Evolutionary conservation across 1,140 invertebrate genomes (phyloP).

Genomic region (Philopotamus ludificatus): DNA sequence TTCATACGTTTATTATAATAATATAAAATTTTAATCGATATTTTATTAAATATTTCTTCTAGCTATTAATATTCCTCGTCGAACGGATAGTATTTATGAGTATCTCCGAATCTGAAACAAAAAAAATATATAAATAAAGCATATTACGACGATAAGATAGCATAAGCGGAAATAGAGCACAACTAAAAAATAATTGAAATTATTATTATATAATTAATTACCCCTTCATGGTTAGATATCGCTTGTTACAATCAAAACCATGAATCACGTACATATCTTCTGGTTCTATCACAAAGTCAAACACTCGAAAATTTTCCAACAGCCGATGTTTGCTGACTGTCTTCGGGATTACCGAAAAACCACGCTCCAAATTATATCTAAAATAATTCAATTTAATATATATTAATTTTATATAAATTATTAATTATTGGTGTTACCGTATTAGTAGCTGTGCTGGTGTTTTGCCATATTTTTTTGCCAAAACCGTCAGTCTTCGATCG

Average conservation of each 20-base stretch:
- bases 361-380: slow-evolving; percentile 64
- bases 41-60: neutral
- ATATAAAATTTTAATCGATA: neutral
- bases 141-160: too few relatives aligned
- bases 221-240: slow-evolving; percentile 50
- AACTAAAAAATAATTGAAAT: slow-evolving; percentile 6
- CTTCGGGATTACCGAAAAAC: slow-evolving; percentile 62
- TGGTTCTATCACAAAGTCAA: slow-evolving; percentile 65
- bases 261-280: slow-evolving; percentile 57
- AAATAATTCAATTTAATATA: slow-evolving; percentile 7
- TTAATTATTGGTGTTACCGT: slow-evolving; percentile 52
- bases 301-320: slow-evolving; percentile 68
- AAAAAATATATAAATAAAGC: slow-evolving; percentile 22
- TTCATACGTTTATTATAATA: too few relatives aligned
- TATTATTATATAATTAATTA: slow-evolving; percentile 36
- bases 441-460: slow-evolving; percentile 69
- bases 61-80: slow-evolving; percentile 24
- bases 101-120: slow-evolving; percentile 34
- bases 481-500: slow-evolving; percentile 52
- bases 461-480: slow-evolving; percentile 66
- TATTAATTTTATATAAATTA: neutral
- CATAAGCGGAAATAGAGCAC: neutral
- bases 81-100: slow-evolving; percentile 33
- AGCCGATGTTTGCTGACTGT: slow-evolving; percentile 68
- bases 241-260: slow-evolving; percentile 54